These are phyloP conservation scores for Steinernema khuongi DNA, from an alignment of 1,140 invertebrate species.

Conservation along the genomic window DNA sequence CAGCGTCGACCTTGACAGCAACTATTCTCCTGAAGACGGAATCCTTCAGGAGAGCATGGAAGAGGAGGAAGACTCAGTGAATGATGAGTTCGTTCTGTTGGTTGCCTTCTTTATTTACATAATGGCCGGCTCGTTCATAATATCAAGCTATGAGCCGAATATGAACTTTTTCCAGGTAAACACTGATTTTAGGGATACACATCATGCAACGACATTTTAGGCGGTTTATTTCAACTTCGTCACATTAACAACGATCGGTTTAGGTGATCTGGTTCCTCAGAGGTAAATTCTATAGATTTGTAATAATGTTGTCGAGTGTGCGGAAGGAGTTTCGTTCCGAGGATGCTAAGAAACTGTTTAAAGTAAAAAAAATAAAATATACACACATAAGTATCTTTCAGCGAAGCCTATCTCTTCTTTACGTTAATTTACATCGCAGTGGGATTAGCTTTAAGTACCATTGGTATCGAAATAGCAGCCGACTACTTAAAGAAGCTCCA, in stretches of 20 bases:
- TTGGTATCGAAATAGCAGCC: conserved; percentile 58
- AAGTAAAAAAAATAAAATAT: background rate
- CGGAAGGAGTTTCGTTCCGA: too few relatives aligned
- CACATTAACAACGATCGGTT: conserved; percentile 41
- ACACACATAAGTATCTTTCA: conserved; percentile 27
- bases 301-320: too few relatives aligned
- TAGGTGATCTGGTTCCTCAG: conserved; percentile 39
- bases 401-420: conserved; percentile 48
- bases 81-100: conserved; percentile 29
- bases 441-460: conserved; percentile 55
- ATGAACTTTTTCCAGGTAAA: conserved; percentile 40
- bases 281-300: conserved; percentile 22
- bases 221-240: conserved; percentile 44
- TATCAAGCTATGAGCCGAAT: conserved; percentile 36
- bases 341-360: background rate
- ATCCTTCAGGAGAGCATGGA: conserved; percentile 19
- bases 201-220: conserved; percentile 11
- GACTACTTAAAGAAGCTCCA: conserved; percentile 57
- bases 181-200: conserved; percentile 9
- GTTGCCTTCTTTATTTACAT: conserved; percentile 38
- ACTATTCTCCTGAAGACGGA: background rate
- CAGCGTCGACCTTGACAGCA: background rate
- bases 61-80: conserved; percentile 29
- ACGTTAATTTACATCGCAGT: conserved; percentile 57
- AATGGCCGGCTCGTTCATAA: conserved; percentile 29